Evolutionary conservation across 2,888 invertebrate species (phyloP), one percentile per base, ranked within the genome.

Genomic region (Hyposoter didymator): DNA sequence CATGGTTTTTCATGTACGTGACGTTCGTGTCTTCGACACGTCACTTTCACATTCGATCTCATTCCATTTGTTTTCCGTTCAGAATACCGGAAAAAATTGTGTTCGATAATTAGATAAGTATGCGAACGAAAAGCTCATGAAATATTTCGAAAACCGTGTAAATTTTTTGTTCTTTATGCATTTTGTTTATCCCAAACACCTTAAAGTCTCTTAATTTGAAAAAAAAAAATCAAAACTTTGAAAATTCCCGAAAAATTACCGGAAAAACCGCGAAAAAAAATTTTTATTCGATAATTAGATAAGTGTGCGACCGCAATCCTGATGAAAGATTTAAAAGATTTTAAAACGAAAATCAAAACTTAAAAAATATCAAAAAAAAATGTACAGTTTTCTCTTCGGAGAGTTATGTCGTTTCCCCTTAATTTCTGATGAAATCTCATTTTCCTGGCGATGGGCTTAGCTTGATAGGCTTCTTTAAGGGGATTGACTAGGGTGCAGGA

Each of bases 381-480:
- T n/a, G n/a, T n/a, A n/a, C n/a, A n/a, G n/a, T n/a, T n/a, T n/a
- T n/a, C n/a, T n/a, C 4, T 35, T 12, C 5, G 5, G 5, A 28
- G 14, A 14, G 28, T 12, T 22, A 4, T 14, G 28, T 22, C 5
- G 22, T 10, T 17, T 5, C 19, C 22, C 7, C 17, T 19, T 12
- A 55, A 70, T 32, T 70, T 55, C 22, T 72, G 14, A 43, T 43
- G 43, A 14, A 17, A 67, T 67, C 64, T 47, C 43, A 74, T 39
- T 79, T 70, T 59, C 32, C 12, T 64, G 62, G 66, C 39, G 52
- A 22, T 52, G 52, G 10, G 17, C 17, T 45, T 59, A 45, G 39
- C 22, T 47, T 14, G 49, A 28, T 59, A 59, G 62, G 62, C 19
- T 62, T 22, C 39, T 39, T 49, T n/a, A 14, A 32, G 72, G 12